These are phyloP conservation scores for Meriones psammophilus DNA, from an alignment of 2,797 vertebrate genomes.

Conservation along the genomic window DNA sequence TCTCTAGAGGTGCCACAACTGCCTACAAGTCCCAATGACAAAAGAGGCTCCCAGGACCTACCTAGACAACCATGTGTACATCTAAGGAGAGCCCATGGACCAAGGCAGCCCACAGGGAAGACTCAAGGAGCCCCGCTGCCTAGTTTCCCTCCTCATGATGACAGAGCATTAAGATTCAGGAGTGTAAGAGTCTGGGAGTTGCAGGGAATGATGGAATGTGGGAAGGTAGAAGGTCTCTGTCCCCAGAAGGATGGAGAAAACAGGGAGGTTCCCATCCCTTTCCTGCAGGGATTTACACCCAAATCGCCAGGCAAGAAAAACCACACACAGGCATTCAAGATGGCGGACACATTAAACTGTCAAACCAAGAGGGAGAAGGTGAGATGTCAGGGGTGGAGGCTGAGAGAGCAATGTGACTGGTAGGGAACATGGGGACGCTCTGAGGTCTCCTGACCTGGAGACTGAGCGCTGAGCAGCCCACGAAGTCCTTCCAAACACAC, in stretches of 20 bases:
- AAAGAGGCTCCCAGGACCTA: background rate
- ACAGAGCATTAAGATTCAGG: background rate
- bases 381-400: background rate
- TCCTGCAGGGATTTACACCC: background rate
- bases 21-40: background rate
- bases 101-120: accelerated
- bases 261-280: background rate
- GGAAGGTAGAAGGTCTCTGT: no score
- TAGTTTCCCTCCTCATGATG: background rate
- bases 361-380: background rate
- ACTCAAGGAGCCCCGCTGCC: no score
- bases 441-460: background rate
- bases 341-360: no score
- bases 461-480: accelerated
- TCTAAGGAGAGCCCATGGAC: background rate
- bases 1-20: background rate
- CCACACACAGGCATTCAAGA: background rate
- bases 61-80: background rate
- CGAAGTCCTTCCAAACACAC: accelerated
- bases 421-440: accelerated
- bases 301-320: background rate
- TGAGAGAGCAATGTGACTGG: background rate
- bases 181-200: no score
- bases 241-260: no score
- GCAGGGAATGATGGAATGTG: no score